Base-by-base conservation (phyloP, 1,140 invertebrate species). In the Macrocentrus cingulum region DNA sequence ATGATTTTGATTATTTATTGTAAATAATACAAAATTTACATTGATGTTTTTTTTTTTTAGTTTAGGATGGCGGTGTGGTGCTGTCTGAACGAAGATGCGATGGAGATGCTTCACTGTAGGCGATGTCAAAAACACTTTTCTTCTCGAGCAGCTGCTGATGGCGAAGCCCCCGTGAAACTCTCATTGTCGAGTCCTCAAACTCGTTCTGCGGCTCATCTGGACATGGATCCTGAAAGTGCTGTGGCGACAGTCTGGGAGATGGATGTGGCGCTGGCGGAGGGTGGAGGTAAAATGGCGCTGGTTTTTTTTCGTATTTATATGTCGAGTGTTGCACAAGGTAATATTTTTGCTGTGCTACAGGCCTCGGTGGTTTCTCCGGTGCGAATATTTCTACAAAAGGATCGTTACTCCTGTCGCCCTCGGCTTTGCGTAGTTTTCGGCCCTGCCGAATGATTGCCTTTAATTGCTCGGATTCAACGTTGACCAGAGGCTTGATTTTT, bases 71-170 rank as follows among this genome's bases (percentile, higher is more conserved):
- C 2, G 82, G 79, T 4, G 82, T 77, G 23, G 72, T 72, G 64
- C 81, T 84, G 53, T 86, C 82, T 0, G 84, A 77, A 34, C 83
- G 75, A 4, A 87, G 68, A 53, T 86, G 83, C 39, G 82, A 82
- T 0, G 86, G 88, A 41, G 87, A 83, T 66, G 94, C 90, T 68
- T 93, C 91, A 69, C 91, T 91, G 68, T 95, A 95, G 1, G 92
- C 91, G 62, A 95, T 95, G 0, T 92, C 93, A 66, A 95, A 95
- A n/a, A 95, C 87, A 71, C 92, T 94, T 69, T 94, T 94, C 79
- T 94, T 95, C 66, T 94, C 91, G 18, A 93, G 84, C 58, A 94
- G 86, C 42, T 90, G 87, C 66, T 90, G 83, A 70, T 80, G 69
- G 25, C 58, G 37, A 9, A 75, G 56, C 19, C 74, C 84, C 0